Percentiles rank a stretch among this genome's conserved stretches.
phyloP scores from a whole-genome alignment of 2,113 vertebrate species.

The Sturnus vulgaris region DNA sequence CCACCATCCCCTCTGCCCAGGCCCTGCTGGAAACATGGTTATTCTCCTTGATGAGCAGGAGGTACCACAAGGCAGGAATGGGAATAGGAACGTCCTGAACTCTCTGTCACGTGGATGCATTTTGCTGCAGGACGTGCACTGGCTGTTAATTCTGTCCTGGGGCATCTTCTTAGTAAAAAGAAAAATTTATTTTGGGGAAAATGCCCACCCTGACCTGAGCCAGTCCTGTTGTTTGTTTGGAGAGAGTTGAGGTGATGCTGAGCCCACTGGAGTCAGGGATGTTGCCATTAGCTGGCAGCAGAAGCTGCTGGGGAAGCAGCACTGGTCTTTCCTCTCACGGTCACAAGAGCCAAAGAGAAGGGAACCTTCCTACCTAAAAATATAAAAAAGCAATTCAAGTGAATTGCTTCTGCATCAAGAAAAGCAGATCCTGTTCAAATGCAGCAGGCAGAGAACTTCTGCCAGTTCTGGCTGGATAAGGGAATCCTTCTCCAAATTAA shows the following conservation, averaged over 20 bases:
- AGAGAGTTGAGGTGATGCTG: not conserved
- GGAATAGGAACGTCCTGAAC: not conserved
- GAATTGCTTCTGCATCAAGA: not conserved
- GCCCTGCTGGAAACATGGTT: not conserved
- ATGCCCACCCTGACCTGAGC: not conserved
- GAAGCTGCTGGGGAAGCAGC: not conserved
- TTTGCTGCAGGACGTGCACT: not conserved
- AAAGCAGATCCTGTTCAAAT: not conserved
- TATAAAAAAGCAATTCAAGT: rapidly evolving
- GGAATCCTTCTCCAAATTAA: not conserved
- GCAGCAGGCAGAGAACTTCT: not conserved
- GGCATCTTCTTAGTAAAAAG: not conserved
- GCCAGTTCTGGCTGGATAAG: not conserved
- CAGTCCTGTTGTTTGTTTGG: not conserved
- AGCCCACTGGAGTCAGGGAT: rapidly evolving
- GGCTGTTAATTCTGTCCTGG: not conserved
- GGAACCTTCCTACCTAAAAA: not conserved
- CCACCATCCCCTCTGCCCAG: not conserved
- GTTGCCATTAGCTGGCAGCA: not conserved
- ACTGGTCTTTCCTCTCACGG: not conserved
- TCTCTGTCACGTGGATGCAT: rapidly evolving
- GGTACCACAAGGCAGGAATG: not conserved
- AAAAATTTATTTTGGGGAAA: not conserved
- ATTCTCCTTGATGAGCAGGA: rapidly evolving
- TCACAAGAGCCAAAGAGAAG: not conserved